Conservation (phyloP, 2,888 invertebrate species). For the Terebella lapidaria region DNA sequence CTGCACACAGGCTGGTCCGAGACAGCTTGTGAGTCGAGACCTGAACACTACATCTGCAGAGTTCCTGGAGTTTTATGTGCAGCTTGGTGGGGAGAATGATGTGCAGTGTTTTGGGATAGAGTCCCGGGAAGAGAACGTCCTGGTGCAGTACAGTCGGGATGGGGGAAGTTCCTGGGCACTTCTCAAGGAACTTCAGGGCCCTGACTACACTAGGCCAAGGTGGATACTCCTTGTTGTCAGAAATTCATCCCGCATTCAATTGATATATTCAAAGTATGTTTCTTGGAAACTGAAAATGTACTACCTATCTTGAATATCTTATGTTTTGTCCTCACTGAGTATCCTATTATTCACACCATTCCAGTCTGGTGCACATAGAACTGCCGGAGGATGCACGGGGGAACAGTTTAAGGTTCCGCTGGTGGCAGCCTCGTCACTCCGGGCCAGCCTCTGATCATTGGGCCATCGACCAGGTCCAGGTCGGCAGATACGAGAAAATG, state of each 20-base stretch:
- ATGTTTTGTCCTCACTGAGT: no score
- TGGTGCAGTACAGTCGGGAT: constrained; percentile 51
- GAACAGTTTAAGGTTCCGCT: constrained; percentile 45
- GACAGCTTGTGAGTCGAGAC: constrained; percentile 43
- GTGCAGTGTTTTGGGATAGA: constrained; percentile 41
- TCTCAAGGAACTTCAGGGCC: constrained; percentile 44
- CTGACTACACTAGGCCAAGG: constrained; percentile 31
- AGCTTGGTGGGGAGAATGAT: constrained; percentile 38
- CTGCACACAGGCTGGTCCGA: constrained; percentile 44
- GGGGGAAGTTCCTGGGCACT: constrained; percentile 51
- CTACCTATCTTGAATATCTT: no score
- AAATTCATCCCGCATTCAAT: no score
- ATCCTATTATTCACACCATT: no score
- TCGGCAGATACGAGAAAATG: constrained; percentile 32
- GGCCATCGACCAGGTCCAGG: constrained; percentile 52
- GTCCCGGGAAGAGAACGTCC: constrained; percentile 43
- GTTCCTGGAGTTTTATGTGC: constrained; percentile 48
- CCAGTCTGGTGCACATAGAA: constrained; percentile 43
- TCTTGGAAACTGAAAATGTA: no score
- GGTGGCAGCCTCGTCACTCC: constrained; percentile 54
- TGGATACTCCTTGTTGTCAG: no score
- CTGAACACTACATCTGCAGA: constrained; percentile 42
- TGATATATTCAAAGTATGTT: no score
- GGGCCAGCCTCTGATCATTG: constrained; percentile 52
- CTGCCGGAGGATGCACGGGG: constrained; percentile 45